A percentile compares a stretch with the other conserved stretches of the same genome.
These are phyloP conservation scores for Muntiacus muntjak DNA, from an alignment of 2,113 vertebrate genomes.

Conservation along the genomic window DNA sequence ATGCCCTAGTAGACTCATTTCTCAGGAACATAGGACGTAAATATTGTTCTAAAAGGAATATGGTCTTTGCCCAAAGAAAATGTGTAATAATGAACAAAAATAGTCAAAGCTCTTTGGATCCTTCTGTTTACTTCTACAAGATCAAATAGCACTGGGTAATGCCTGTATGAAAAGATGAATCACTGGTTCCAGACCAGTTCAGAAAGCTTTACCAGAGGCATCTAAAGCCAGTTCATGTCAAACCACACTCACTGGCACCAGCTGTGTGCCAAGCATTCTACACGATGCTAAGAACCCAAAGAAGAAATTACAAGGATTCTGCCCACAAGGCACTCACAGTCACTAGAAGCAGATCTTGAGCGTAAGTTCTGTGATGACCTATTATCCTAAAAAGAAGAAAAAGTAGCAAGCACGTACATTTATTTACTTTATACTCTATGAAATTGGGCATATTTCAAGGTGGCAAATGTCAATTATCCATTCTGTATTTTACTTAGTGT, in stretches of 20 bases:
- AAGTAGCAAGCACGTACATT: constrained; percentile 73
- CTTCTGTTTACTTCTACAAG: constrained; percentile 31
- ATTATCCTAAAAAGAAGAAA: constrained; percentile 67
- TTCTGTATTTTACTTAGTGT: constrained; percentile 76
- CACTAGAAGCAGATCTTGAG: constrained; percentile 68
- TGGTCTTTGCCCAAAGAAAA: constrained; percentile 43
- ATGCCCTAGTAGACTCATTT: constrained; percentile 2
- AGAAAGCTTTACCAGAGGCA: constrained; percentile 50
- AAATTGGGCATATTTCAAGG: constrained; percentile 67
- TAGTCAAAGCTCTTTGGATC: constrained; percentile 56
- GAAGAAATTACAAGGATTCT: constrained; percentile 3
- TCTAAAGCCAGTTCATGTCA: not conserved
- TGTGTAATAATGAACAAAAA: constrained; percentile 17
- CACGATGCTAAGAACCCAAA: constrained; percentile 17
- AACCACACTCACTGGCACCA: not conserved
- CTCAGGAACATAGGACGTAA: not conserved
- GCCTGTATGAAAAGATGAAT: constrained; percentile 36
- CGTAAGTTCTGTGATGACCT: constrained; percentile 64
- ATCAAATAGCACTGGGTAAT: constrained; percentile 12
- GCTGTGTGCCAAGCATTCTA: not conserved
- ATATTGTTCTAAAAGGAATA: constrained; percentile 27
- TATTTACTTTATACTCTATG: constrained; percentile 70
- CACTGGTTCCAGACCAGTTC: constrained; percentile 3
- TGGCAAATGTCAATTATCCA: constrained; percentile 63
- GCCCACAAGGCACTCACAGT: constrained; percentile 63